Evolutionary conservation across 2,888 invertebrate species (phyloP), one percentile per base, ranked within the genome.

Genomic region (Mechanitis messenoides): DNA sequence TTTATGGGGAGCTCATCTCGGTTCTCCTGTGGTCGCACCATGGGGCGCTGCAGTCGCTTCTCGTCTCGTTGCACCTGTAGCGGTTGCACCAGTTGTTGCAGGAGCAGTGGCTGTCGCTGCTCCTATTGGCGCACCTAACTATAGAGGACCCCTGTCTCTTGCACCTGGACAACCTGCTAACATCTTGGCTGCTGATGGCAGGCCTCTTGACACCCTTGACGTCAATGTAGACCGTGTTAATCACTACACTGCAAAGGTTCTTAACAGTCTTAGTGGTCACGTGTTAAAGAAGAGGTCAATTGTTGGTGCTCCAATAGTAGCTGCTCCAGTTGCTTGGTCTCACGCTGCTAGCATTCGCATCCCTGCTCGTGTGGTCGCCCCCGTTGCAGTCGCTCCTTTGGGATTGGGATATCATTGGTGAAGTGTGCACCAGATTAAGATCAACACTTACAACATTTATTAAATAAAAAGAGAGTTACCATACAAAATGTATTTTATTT

Each of bases 401-500:
- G 74, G 70, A 59, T 68, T 62, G 58, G 72, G 71, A 60, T 72
- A 68, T 60, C 74, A 71, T 68, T 84, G 85, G 83, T 85, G 74
- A 85, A 72, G 69, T 66, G 69, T 64, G 73, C 69, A 72, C 70
- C 57, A 64, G 63, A 55, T 57, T 50, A 66, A 64, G 53, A 59
- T 63, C 71, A 70, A 66, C 20, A 31, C 28, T 50, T 60, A 60
- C 42, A 53, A 58, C 68, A 59, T 62, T 68, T 61, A 62, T 66
- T 64, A 68, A 70, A 75, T 81, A 85, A 84, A 84, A 85, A 87
- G 87, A 87, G 87, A 88, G 87, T 87, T 88, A 85, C 85, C 72
- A 68, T 46, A 59, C 47, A 55, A 47, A 33, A 55, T 38, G 63
- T 69, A 56, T 53, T 11, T 42, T 20, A 20, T 20, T 59, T 54